Evolutionary conservation across 2,888 invertebrate genomes (phyloP).

Genomic region (Eilema sororculum): DNA sequence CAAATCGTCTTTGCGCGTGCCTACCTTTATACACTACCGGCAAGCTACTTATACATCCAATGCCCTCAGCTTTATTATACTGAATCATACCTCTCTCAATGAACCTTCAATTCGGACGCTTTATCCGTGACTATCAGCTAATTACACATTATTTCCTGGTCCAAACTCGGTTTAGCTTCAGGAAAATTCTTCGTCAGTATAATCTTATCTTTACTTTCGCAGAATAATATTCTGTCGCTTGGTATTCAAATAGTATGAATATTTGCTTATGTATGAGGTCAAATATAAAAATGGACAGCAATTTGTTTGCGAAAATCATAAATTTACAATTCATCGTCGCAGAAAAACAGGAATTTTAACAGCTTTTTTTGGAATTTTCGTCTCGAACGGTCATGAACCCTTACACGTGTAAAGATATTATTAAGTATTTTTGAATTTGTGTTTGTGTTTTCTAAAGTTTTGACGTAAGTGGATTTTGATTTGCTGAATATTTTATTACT

Average conservation of each 20-base stretch:
- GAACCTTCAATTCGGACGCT: constrained; percentile 63
- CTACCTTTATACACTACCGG: constrained; percentile 56
- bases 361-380: background rate
- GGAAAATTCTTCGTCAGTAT: constrained; percentile 45
- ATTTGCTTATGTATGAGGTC: constrained; percentile 43
- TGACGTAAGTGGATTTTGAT: too few species aligned
- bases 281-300: constrained; percentile 29
- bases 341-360: constrained; percentile 18
- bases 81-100: constrained; percentile 53
- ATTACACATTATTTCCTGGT: constrained; percentile 61
- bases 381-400: background rate
- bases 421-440: constrained; percentile 16
- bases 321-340: constrained; percentile 5
- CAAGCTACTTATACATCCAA: constrained; percentile 37
- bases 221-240: constrained; percentile 46
- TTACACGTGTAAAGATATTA: constrained; percentile 16
- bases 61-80: constrained; percentile 50
- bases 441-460: background rate
- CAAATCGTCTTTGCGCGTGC: constrained; percentile 77
- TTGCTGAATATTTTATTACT: background rate
- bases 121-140: constrained; percentile 61
- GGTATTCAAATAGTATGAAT: constrained; percentile 51
- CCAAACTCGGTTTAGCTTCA: constrained; percentile 44
- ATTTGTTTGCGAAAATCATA: constrained; percentile 42
- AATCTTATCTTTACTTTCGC: constrained; percentile 26